Base-by-base conservation (phyloP, 2,797 vertebrate genomes). In the Apogon hyalosoma region DNA sequence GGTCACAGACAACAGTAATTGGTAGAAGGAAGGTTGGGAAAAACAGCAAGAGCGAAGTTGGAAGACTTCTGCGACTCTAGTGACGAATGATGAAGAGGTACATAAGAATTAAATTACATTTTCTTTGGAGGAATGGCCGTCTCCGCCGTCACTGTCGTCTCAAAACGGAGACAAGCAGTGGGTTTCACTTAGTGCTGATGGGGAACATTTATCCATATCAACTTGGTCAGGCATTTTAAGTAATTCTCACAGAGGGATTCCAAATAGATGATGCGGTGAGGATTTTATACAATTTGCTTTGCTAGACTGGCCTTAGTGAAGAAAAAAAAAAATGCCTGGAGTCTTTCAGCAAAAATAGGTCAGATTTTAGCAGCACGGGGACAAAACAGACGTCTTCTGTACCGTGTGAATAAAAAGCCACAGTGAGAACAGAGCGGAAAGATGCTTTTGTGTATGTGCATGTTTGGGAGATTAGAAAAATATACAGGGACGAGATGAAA, bases 321-420 rank as follows among this genome's bases (percentile, higher is more conserved):
- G 10, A 19, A 42, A 16, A 50, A 33, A 18, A 38, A 48, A 38
- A n/a, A 43, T 18, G 60, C 65, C 66, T 85, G 4, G 41, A 79
- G 55, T 79, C 73, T 78, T 83, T 73, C 28, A 65, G 65, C 48
- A 59, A 77, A 87, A 82, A 24, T 86, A 74, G 85, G 85, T 89
- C 79, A 85, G 64, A 80, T 78, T 84, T 77, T 66, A 55, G 73
- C 83, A 54, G 73, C 57, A 33, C 8, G 40, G 65, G 73, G 59
- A 88, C 71, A 86, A 87, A 86, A 68, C 64, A 81, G 67, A 74
- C 46, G 52, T 83, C 77, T 71, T 81, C 63, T 77, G 57, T 63
- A 60, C 48, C 49, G 57, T 59, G 64, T 38, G 69, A 85, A 83
- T 77, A 75, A 82, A 77, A 63, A 71, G 49, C 56, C 69, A 61